These are phyloP conservation scores for Hiodon alosoides DNA, from an alignment of 2,113 vertebrate species.

Conservation along the genomic window DNA sequence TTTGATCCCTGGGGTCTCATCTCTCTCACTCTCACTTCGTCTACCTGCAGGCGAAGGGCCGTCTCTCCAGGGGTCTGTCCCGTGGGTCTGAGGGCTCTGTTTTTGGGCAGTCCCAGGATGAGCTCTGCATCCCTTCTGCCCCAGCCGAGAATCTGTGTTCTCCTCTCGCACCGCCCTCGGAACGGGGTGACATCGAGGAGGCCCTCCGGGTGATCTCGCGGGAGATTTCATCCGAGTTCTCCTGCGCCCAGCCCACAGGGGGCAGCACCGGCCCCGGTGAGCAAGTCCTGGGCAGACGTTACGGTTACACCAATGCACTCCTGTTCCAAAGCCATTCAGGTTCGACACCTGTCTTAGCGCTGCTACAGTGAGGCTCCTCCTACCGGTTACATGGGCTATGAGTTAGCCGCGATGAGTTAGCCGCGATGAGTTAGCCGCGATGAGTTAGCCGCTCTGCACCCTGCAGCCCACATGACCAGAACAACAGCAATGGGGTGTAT, in stretches of 20 bases:
- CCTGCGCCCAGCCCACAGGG: conserved; percentile 60
- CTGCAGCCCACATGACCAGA: too few relatives aligned
- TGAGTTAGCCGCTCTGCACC: too few relatives aligned
- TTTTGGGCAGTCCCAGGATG: conserved; percentile 72
- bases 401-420: too few relatives aligned
- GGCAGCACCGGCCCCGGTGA: conserved; percentile 48
- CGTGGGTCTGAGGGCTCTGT: conserved; percentile 60
- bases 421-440: too few relatives aligned
- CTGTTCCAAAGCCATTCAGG: too few relatives aligned
- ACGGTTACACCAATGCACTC: too few relatives aligned
- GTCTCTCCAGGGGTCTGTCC: conserved; percentile 42
- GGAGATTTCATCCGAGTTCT: conserved; percentile 73
- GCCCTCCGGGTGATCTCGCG: conserved; percentile 64
- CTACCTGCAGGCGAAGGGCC: conserved; percentile 52
- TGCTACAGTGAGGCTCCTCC: too few relatives aligned
- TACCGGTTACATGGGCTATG: too few relatives aligned
- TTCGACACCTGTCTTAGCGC: too few relatives aligned
- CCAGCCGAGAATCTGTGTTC: conserved; percentile 53
- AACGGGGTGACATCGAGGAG: conserved; percentile 52
- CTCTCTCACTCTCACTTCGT: too few relatives aligned
- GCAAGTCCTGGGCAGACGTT: background rate
- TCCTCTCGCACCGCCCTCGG: conserved; percentile 44
- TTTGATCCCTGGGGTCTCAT: too few relatives aligned
- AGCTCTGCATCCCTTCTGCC: conserved; percentile 48
- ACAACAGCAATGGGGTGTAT: too few relatives aligned